phyloP scores from a whole-genome alignment of 2,888 invertebrate species.

The Orthosia cruda region DNA sequence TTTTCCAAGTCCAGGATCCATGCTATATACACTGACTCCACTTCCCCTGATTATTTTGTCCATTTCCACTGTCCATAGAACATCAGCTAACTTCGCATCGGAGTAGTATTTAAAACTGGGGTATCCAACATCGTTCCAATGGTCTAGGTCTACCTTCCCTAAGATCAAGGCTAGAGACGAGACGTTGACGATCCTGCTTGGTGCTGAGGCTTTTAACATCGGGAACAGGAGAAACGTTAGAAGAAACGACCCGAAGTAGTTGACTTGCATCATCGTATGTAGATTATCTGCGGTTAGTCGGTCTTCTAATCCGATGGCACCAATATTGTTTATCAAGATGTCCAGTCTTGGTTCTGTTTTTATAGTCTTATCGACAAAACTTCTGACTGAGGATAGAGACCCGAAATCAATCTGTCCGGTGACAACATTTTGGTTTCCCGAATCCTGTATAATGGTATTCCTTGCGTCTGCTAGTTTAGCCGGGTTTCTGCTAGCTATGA shows the following conservation, averaged over 20 bases:
- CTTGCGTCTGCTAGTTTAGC: constrained; percentile 75
- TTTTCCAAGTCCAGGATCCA: constrained; percentile 96
- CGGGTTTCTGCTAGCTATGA: constrained; percentile 90
- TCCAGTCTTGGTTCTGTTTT: constrained; percentile 88
- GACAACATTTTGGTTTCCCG: constrained; percentile 75
- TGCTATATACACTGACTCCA: constrained; percentile 94
- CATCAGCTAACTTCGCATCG: constrained; percentile 82
- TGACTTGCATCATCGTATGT: constrained; percentile 92
- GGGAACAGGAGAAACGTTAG: constrained; percentile 83
- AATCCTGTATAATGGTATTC: constrained; percentile 71
- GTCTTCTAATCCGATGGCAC: constrained; percentile 86
- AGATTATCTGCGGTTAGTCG: constrained; percentile 92
- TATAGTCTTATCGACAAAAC: constrained; percentile 91
- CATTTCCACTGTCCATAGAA: constrained; percentile 90
- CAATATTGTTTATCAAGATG: constrained; percentile 88
- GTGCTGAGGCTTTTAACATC: constrained; percentile 78
- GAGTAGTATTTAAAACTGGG: constrained; percentile 92
- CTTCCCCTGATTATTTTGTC: constrained; percentile 78
- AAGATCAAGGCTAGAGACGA: constrained; percentile 93
- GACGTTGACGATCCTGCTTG: constrained; percentile 82
- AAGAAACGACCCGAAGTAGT: constrained; percentile 84
- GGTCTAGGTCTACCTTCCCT: constrained; percentile 93
- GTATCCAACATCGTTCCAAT: constrained; percentile 94
- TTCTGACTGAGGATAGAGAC: constrained; percentile 89
- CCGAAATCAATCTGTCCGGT: constrained; percentile 88